Evolutionary conservation across 2,888 invertebrate species (phyloP), one percentile per base, ranked within the genome.

Genomic region (Drosophila seclusa): DNA sequence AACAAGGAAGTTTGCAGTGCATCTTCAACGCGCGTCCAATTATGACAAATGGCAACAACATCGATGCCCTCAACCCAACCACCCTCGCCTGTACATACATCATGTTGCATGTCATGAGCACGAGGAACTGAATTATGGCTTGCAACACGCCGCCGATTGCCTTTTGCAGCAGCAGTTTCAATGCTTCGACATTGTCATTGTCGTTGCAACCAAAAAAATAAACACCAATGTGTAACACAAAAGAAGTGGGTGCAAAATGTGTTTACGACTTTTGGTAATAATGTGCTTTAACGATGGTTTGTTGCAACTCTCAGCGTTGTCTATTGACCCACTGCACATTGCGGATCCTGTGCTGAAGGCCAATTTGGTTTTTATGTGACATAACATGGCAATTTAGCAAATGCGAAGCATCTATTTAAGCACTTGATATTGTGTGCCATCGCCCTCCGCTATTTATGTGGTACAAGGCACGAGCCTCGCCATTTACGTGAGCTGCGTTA

Each of bases 1-100:
- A 87, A 86, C 85, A 78, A 87, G 85, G 85, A 86, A 86, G 87
- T 87, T 73, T 71, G 58, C 50, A 65, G 79, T 81, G 75, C 87
- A 87, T 85, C 87, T 85, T 73, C 85, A 80, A 87, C 71, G 80
- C 87, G 83, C 83, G 71, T 71, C 81, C 85, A 86, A 86, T 87
- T 87, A 86, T 85, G 87, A 85, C 81, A 79, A 85, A 80, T 74
- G 76, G 59, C 85, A 67, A 45, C 71, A 71, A 59, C 60, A 38
- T 60, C 65, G 49, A 49, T 55, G n/a, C 16, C 40, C n/a, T 10
- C 24, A 36, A 11, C 10, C 13, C 53, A n/a, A 8, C n/a, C 38
- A 29, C 32, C 53, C 53, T 61, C 55, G 8, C 24, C 24, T 53
- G 8, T 45, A 49, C 60, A 53, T 53, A 55, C 29, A 24, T 62